Evolutionary conservation across 1,140 invertebrate species (phyloP), one percentile per base, ranked within the genome.

Genomic region (Melanaphis sacchari): DNA sequence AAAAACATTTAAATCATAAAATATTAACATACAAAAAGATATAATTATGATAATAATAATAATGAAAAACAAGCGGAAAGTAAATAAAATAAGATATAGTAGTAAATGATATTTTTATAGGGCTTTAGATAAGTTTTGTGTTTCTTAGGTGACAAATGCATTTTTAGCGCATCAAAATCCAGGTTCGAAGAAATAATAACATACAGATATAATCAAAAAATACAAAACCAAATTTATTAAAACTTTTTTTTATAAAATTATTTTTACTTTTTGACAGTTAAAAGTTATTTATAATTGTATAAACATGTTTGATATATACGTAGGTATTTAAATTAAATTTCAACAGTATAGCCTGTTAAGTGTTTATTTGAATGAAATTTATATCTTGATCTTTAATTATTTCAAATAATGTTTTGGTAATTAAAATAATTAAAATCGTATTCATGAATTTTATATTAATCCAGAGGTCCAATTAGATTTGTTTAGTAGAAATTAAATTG

Each of bases 301-400:
- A 76, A 6, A 18, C n/a, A 76, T 21, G n/a, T 66, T n/a, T 66
- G 18, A 66, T 6, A 36, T 38, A 81, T 21, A 38, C 2, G 7
- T 24, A 82, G 36, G 22, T 24, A 82, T 40, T 82, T 2, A 8
- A 82, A 82, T 22, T 82, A 7, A 82, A 24, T 82, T 40, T 36
- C 24, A 82, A 82, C 24, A 82, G 38, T 24, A 40, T 40, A 76
- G 11, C n/a, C 11, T 66, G 4, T 76, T 76, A 76, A 18, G 31
- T 66, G 15, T n/a, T 76, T 76, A 76, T 36, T 82, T 9, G 40
- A 82, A 82, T 76, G 8, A 24, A 82, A 82, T 40, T 40, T 40
- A 82, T 82, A 82, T 82, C 36, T 82, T 36, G 81, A 40, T 82
- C 81, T 82, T 22, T 82, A 82, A 82, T 82, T 40, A 82, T 82